phyloP scores from a whole-genome alignment of 2,888 invertebrate genomes.

The Clitarchus hookeri region DNA sequence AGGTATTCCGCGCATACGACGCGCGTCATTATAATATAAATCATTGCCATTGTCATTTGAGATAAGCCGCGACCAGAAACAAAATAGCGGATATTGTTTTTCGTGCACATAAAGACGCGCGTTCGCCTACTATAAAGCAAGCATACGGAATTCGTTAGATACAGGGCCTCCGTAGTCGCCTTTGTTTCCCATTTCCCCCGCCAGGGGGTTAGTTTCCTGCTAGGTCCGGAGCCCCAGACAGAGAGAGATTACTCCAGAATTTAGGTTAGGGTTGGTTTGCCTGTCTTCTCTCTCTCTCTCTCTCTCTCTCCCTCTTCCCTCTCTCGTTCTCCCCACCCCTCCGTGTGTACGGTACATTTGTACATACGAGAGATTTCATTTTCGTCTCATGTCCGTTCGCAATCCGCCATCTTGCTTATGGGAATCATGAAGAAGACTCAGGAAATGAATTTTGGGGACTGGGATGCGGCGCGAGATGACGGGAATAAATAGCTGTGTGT shows the following conservation, averaged over 20 bases:
- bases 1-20: neutral
- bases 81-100: conserved; percentile 41
- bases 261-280: conserved; percentile 30
- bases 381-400: conserved; percentile 37
- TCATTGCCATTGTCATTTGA: conserved; percentile 19
- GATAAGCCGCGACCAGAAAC: conserved; percentile 33
- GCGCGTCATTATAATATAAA: conserved; percentile 24
- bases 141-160: conserved; percentile 30
- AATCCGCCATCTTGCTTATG: conserved; percentile 37
- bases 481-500: conserved; percentile 35
- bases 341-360: conserved; percentile 12
- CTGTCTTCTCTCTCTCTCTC: neutral
- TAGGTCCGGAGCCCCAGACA: conserved; percentile 15
- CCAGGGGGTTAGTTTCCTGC: conserved; percentile 52
- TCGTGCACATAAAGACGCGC: conserved; percentile 32
- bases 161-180: conserved; percentile 41
- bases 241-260: conserved; percentile 29
- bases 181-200: conserved; percentile 55
- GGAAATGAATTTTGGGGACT: conserved; percentile 56
- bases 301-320: neutral
- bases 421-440: conserved; percentile 53
- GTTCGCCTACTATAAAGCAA: conserved; percentile 17
- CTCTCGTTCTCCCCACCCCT: neutral
- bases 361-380: conserved; percentile 35
- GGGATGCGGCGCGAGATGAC: conserved; percentile 48